Percentiles rank a stretch among this genome's conserved stretches.
phyloP scores from a whole-genome alignment of 2,113 vertebrate genomes.

The Pionites leucogaster region DNA sequence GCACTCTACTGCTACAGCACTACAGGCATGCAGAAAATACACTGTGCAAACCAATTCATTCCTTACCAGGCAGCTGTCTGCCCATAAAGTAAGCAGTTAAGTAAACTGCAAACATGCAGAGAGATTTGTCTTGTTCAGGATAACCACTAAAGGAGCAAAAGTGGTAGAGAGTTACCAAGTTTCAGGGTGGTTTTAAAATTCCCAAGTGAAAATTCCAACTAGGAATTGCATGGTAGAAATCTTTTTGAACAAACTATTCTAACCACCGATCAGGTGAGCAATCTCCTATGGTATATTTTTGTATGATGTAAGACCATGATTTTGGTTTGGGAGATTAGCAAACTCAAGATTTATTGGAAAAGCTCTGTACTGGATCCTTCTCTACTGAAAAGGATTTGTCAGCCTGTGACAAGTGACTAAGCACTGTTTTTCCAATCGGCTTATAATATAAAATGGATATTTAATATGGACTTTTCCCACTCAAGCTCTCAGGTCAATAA shows the following conservation, averaged over 20 bases:
- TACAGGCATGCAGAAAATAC: not conserved
- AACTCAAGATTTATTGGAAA: slow-evolving; percentile 13
- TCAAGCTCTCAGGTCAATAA: not conserved
- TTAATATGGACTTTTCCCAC: not conserved
- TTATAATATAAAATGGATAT: not conserved
- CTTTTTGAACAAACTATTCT: not conserved
- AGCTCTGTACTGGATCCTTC: not conserved
- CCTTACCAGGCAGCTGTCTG: not conserved
- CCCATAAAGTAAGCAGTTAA: rapidly evolving
- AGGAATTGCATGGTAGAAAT: not conserved
- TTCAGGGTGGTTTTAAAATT: not conserved
- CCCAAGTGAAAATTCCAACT: not conserved
- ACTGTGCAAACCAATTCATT: not conserved
- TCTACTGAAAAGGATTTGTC: not conserved
- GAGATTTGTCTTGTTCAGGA: rapidly evolving
- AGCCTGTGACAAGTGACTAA: not conserved
- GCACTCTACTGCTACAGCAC: not conserved
- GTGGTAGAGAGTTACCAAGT: not conserved
- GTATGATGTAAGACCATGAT: not conserved
- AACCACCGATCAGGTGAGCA: not conserved
- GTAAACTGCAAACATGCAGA: not conserved
- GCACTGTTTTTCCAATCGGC: not conserved
- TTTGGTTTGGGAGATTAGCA: not conserved
- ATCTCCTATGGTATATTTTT: not conserved
- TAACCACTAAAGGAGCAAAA: not conserved